Conservation (phyloP, 2,113 vertebrate genomes). For the Piprites chloris region DNA sequence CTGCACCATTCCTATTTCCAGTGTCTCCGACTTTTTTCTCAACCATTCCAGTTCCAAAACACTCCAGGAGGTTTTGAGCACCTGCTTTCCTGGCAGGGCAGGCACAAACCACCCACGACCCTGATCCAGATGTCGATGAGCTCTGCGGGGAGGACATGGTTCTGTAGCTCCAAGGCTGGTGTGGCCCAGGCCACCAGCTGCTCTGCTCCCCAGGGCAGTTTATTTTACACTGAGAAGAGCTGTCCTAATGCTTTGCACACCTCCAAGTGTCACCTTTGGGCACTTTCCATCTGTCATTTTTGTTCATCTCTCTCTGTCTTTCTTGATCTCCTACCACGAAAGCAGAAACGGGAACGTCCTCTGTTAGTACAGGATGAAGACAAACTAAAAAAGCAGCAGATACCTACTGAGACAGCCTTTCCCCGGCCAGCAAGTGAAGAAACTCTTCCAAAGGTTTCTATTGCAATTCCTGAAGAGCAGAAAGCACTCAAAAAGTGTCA, state of each 20-base stretch:
- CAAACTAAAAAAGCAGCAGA: constrained; percentile 81
- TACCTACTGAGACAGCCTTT: constrained; percentile 74
- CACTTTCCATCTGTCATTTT: constrained; percentile 82
- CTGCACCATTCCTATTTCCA: constrained; percentile 22
- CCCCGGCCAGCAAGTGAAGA: constrained; percentile 71
- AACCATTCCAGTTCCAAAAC: background rate
- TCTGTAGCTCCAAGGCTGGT: background rate
- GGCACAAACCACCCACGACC: background rate
- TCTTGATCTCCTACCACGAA: constrained; percentile 88
- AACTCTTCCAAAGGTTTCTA: constrained; percentile 79
- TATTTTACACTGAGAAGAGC: background rate
- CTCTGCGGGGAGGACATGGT: background rate
- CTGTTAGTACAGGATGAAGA: constrained; percentile 84
- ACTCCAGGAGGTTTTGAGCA: background rate
- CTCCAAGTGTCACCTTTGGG: constrained; percentile 78
- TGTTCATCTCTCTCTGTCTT: constrained; percentile 93
- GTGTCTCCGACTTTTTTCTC: constrained; percentile 1
- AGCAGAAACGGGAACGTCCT: constrained; percentile 84
- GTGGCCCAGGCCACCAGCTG: background rate
- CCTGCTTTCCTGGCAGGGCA: background rate
- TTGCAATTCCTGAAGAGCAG: constrained; percentile 82
- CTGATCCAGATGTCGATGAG: background rate
- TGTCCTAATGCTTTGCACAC: constrained; percentile 75
- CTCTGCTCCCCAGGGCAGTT: background rate
- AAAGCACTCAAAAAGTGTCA: constrained; percentile 76